Evolutionary conservation across 2,888 invertebrate species (phyloP).

Genomic region (Archips crataeganus): DNA sequence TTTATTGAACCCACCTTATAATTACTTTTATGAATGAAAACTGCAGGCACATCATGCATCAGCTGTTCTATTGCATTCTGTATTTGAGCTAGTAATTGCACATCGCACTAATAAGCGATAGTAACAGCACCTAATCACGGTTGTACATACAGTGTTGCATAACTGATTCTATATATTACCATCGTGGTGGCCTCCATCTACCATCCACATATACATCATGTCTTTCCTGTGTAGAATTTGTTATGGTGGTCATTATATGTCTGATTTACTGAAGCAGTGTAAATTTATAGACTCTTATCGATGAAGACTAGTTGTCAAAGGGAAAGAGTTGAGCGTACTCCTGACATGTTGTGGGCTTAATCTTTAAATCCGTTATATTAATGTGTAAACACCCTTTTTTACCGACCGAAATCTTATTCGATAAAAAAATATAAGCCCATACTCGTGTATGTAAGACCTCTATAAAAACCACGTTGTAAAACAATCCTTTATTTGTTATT

Average conservation of each 20-base stretch:
- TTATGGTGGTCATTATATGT: constrained; percentile 5
- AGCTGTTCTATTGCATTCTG: constrained; percentile 21
- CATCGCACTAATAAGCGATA: constrained; percentile 35
- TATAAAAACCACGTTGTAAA: too few relatives aligned
- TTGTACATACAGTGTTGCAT: constrained; percentile 24
- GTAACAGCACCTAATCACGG: constrained; percentile 29
- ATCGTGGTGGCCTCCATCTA: constrained; percentile 22
- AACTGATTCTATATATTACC: constrained; percentile 33
- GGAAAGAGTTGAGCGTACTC: too few relatives aligned
- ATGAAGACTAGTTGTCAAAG: too few relatives aligned
- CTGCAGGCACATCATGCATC: not conserved
- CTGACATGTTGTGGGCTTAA: too few relatives aligned
- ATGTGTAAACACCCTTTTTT: too few relatives aligned
- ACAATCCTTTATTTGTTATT: too few relatives aligned
- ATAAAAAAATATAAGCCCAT: too few relatives aligned
- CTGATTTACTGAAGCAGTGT: not conserved
- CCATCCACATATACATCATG: constrained; percentile 18
- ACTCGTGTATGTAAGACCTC: too few relatives aligned
- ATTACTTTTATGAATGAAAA: not conserved
- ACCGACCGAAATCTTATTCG: too few relatives aligned
- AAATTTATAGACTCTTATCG: not conserved
- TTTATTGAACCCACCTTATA: too few relatives aligned
- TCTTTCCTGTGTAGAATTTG: constrained; percentile 22
- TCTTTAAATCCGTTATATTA: too few relatives aligned
- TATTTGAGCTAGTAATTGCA: constrained; percentile 34